Base-by-base conservation (phyloP, 2,113 vertebrate species). In the Kryptolebias marmoratus region DNA sequence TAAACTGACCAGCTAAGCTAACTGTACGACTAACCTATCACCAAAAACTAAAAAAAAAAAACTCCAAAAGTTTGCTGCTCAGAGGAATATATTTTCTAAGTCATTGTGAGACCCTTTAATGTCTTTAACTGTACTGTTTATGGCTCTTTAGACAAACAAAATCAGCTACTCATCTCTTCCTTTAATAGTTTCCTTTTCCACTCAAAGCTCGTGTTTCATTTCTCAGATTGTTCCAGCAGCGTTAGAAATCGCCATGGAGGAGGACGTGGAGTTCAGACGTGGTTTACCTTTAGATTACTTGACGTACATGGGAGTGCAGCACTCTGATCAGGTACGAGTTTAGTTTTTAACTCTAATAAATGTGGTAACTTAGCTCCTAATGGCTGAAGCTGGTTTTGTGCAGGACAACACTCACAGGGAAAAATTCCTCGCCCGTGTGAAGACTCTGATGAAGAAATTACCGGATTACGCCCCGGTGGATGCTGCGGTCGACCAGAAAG, bases 401-500 rank as follows among this genome's bases (percentile, higher is more conserved):
- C 44, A 94, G 93, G 91, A 91, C 0, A 93, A 98, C 11, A 87
- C 91, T 2, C 93, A 94, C 1, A 93, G 97, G 82, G 76, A 63
- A 0, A 83, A 89, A 27, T 99, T 99, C 91, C 64, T 95, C 67
- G 89, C 95, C 45, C 95, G 91, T 48, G 81, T 96, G 5, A 90
- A 93, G 53, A 87, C 76, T 27, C 87, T 99, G 71, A 92, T 98
- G 61, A 95, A 93, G 72, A 97, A 95, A 68, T 88, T 99, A 0
- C 42, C 87, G 3, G 86, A 89, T 27, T 98, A 94, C 5, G 95
- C 94, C 0, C 96, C 97, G 0, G 90, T 98, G 0, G 98, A 99
- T 57, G 97, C 96, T 39, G 96, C 96, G 0, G 96, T 98, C 52
- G 98, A 99, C 89, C 96, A 98, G 89, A 96, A 96, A 88, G 96